These are phyloP conservation scores for Plectrocnemia conspersa DNA, from an alignment of 1,140 invertebrate species.

Conservation along the genomic window DNA sequence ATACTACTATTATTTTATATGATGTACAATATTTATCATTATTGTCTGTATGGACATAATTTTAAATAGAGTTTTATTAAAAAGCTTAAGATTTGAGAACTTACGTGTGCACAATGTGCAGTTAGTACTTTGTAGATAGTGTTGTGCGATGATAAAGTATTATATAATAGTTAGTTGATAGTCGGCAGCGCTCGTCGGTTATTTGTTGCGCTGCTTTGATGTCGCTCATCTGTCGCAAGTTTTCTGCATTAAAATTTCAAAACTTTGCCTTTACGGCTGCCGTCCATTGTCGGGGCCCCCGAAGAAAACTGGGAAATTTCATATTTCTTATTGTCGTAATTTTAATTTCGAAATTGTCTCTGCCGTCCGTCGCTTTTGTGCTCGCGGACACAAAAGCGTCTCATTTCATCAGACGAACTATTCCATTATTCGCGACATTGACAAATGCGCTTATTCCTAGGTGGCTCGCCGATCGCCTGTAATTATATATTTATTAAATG, in stretches of 20 bases:
- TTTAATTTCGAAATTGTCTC: slow-evolving; percentile 36
- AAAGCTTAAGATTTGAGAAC: no score
- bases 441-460: slow-evolving; percentile 2
- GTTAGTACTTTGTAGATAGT: no score
- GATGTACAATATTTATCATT: no score
- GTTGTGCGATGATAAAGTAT: no score
- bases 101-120: no score
- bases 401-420: slow-evolving; percentile 31
- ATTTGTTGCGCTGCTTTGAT: slow-evolving; percentile 18
- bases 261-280: slow-evolving; percentile 24
- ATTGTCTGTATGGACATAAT: no score
- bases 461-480: no score
- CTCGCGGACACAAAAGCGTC: slow-evolving; percentile 24
- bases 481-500: no score
- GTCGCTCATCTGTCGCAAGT: slow-evolving; percentile 19
- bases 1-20: no score
- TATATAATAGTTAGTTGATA: no score
- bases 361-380: slow-evolving; percentile 24
- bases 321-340: slow-evolving; percentile 36
- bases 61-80: no score
- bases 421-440: slow-evolving; percentile 22
- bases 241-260: slow-evolving; percentile 32
- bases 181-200: slow-evolving; percentile 3
- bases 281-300: slow-evolving; percentile 22
- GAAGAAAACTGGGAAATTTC: slow-evolving; percentile 33